Evolutionary conservation across 2,888 invertebrate genomes (phyloP).

Genomic region (Epistrophella euchroma): DNA sequence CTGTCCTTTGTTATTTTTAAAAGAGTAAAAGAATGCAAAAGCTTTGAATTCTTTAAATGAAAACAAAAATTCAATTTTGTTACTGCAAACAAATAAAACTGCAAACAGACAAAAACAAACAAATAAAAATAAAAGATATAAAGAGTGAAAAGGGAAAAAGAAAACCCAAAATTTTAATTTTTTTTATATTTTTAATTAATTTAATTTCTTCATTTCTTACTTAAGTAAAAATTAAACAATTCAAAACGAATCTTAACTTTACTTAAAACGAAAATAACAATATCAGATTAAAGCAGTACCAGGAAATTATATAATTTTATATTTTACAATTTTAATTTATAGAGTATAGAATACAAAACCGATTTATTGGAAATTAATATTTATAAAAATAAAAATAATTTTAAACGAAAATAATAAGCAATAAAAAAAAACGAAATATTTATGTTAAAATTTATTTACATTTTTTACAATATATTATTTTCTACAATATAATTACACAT

Average conservation of each 20-base stretch:
- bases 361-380: slow-evolving; percentile 55
- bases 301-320: slow-evolving; percentile 49
- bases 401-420: slow-evolving; percentile 28
- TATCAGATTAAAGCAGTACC: slow-evolving; percentile 70
- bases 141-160: slow-evolving; percentile 1
- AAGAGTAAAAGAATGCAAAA: slow-evolving; percentile 20
- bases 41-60: not conserved
- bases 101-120: not conserved
- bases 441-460: slow-evolving; percentile 66
- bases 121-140: not conserved
- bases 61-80: not conserved
- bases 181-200: slow-evolving; percentile 62
- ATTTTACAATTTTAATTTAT: slow-evolving; percentile 39
- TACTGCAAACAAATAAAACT: slow-evolving; percentile 2
- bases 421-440: slow-evolving; percentile 16
- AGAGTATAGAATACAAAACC: slow-evolving; percentile 50
- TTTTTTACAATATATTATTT: slow-evolving; percentile 71
- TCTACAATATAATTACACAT: slow-evolving; percentile 69
- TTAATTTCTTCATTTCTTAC: slow-evolving; percentile 54
- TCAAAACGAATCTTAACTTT: slow-evolving; percentile 64
- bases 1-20: slow-evolving; percentile 6
- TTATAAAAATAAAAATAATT: slow-evolving; percentile 30
- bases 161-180: slow-evolving; percentile 69
- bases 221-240: slow-evolving; percentile 70
- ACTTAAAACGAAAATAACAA: slow-evolving; percentile 74